Evolutionary conservation across 92 coral and sea anemone species (phyloP), one percentile per base, ranked within the genome.

Genomic region (Pocillopora meandrina): DNA sequence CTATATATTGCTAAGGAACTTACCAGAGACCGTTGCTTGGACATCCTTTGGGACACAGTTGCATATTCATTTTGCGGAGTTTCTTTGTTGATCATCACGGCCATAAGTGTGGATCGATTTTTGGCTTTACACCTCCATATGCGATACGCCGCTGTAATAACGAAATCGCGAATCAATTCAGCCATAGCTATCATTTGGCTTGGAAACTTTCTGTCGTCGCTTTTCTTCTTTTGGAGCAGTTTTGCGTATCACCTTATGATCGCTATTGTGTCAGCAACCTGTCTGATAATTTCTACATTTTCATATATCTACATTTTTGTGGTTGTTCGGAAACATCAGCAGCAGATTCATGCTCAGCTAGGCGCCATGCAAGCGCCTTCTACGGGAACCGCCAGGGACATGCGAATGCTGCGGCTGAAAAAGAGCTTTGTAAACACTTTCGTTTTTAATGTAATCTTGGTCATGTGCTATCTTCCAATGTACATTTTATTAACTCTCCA

Each of bases 81-180:
- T 2, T 81, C 85, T 0, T 3, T 81, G 59, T 21, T 58, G 33
- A 61, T 81, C 12, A 69, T 81, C 33, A 81, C 85, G 0, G 70
- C 83, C 7, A n/a, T 69, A 60, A 68, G 56, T 47, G 83, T 85
- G 67, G 88, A 85, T 15, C 56, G 84, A 18, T 77, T 34, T 34
- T 4, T 84, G 21, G 76, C 83, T 2, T 65, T 84, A 6, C 75
- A 64, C 42, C 70, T 35, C 61, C 88, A 85, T 52, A 9, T 85
- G 84, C 18, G 78, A 77, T 85, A 85, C 13, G 23, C 56, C 3
- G 47, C 72, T 20, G 10, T 85, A 23, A 63, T 85, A 9, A 85
- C 88, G 0, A 55, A 42, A 6, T 42, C 75, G 0, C 66, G 88
- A 13, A 77, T 78, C 55, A 71, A 20, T 5, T 68, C 2, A 19